Evolutionary conservation across 53 echinoderm and acorn worm genomes (phyloP).

Genomic region (Temnopleurus reevesii): DNA sequence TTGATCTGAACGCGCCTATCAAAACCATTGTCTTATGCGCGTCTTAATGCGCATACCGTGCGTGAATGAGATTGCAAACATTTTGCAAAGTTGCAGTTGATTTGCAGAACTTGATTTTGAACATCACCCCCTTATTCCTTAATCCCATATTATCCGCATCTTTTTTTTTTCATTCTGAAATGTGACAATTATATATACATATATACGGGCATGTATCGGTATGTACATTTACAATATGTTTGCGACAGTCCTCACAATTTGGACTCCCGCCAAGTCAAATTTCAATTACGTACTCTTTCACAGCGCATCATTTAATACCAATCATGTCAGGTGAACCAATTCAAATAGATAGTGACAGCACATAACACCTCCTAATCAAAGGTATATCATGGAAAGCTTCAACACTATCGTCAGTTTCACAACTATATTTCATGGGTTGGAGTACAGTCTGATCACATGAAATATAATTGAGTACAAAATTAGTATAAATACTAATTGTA

Average conservation of each 20-base stretch:
- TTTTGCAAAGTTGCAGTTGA: too few species aligned
- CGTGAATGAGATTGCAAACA: too few species aligned
- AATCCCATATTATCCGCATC: too few species aligned
- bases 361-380: neutral
- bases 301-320: neutral
- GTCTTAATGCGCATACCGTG: too few species aligned
- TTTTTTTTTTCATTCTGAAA: too few species aligned
- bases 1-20: too few species aligned
- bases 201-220: neutral
- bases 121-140: too few species aligned
- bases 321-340: neutral
- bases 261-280: neutral
- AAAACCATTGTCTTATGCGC: too few species aligned
- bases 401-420: neutral
- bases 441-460: neutral
- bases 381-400: constrained; percentile 10
- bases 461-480: neutral
- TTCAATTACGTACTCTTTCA: neutral
- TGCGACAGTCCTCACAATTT: neutral
- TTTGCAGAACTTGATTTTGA: too few species aligned
- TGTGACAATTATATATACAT: neutral
- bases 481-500: neutral
- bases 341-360: neutral
- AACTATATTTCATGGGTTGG: neutral
- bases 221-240: too few species aligned